Conservation (phyloP, 1,140 invertebrate genomes). For the Trichogramma pretiosum region DNA sequence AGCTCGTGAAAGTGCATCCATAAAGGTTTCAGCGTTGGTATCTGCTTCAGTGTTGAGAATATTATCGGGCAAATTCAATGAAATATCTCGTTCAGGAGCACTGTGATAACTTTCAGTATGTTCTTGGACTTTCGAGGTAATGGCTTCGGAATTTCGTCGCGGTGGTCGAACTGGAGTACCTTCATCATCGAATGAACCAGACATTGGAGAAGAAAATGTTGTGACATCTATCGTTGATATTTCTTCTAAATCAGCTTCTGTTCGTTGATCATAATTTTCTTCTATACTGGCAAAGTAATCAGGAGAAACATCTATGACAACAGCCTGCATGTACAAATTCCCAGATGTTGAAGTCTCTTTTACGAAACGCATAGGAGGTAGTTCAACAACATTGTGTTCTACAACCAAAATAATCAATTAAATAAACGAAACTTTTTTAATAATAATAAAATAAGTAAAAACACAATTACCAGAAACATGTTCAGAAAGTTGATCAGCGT, state of each 20-base stretch:
- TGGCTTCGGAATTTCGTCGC: conserved; percentile 28
- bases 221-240: conserved; percentile 63
- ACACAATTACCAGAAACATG: conserved; percentile 60
- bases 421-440: not conserved
- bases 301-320: conserved; percentile 82
- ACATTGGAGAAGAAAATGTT: conserved; percentile 32
- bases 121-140: conserved; percentile 30
- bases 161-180: conserved; percentile 30
- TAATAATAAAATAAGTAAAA: conserved; percentile 10
- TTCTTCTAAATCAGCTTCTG: conserved; percentile 78
- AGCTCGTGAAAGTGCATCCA: conserved; percentile 34
- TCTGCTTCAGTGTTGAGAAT: conserved; percentile 19
- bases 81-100: conserved; percentile 27
- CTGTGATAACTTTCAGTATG: conserved; percentile 42
- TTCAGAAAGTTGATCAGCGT: conserved; percentile 83
- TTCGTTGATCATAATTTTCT: conserved; percentile 72
- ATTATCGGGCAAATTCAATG: conserved; percentile 16
- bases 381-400: conserved; percentile 76
- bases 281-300: conserved; percentile 68
- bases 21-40: conserved; percentile 36
- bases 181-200: conserved; percentile 23
- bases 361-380: conserved; percentile 79
- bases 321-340: conserved; percentile 80
- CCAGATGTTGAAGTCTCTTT: conserved; percentile 82
- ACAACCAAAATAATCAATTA: conserved; percentile 17